Base-by-base conservation (phyloP, 2,888 invertebrate species). In the Campoletis raptor region DNA sequence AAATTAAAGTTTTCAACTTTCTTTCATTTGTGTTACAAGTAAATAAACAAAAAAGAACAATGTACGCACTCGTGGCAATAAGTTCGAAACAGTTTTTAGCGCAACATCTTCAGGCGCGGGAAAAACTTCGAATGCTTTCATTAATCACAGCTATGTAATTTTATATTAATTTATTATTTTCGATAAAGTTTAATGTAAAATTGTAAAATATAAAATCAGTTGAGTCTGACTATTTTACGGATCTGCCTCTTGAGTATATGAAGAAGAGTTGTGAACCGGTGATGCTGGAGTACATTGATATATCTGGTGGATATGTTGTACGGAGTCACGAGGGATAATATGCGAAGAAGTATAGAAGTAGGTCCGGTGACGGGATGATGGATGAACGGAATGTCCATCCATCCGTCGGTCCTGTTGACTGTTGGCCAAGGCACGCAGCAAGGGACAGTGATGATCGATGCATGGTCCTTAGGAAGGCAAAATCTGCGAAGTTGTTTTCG, bases 371-470 rank as follows among this genome's bases (percentile, higher is more conserved):
- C 91, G 90, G 91, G 90, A 94, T 93, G 93, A 94, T 93, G 92
- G 93, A 94, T 93, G 92, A 89, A 92, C 89, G 89, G 86, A 85
- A 88, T 87, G 90, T 89, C 88, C 88, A 90, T 89, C 88, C 90
- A 89, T 89, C 87, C 87, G 89, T 83, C 85, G 88, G 82, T 83
- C 87, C 70, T 79, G 85, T 78, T 88, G 86, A 85, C 85, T 88
- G 87, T 81, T 83, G 87, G 90, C 85, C 88, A 80, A 91, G 88
- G 90, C 90, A 91, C 88, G 92, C 92, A 94, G 92, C 93, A 92
- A 92, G 90, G 92, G 92, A 93, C 92, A 90, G 90, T 91, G 93
- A 93, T 94, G 94, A 94, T 94, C 94, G 94, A 94, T 94, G 94
- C 91, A 91, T 72, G 89, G 90, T 89, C 90, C 90, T 92, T 89